Evolutionary conservation across 2,797 vertebrate species (phyloP).

Genomic region (Chaenodraco wilsoni): DNA sequence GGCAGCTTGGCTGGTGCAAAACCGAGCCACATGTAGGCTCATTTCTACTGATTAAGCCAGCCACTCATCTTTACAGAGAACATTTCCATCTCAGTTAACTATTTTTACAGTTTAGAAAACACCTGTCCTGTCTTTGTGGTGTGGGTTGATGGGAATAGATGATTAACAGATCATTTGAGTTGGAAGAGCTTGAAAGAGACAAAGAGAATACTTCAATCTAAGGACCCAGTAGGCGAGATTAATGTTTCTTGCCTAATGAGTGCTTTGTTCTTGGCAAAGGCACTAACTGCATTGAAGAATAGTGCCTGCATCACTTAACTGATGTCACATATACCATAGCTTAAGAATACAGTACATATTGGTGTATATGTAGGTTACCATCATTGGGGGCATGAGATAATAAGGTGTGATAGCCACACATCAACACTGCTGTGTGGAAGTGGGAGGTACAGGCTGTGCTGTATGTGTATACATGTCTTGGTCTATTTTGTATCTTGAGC

Average conservation of each 20-base stretch:
- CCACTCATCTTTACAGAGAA: constrained; percentile 61
- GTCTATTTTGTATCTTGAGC: constrained; percentile 55
- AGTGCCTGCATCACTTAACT: constrained; percentile 32
- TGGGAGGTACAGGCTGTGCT: constrained; percentile 42
- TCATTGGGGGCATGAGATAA: constrained; percentile 37
- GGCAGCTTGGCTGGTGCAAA: constrained; percentile 55
- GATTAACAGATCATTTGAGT: constrained; percentile 53
- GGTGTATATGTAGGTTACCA: constrained; percentile 42
- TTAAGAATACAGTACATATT: constrained; percentile 20
- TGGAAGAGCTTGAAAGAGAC: constrained; percentile 33
- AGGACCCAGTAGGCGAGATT: constrained; percentile 35
- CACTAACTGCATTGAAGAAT: constrained; percentile 39
- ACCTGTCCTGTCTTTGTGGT: constrained; percentile 55
- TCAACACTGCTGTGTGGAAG: constrained; percentile 48
- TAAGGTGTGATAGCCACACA: constrained; percentile 26
- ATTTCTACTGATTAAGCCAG: constrained; percentile 70
- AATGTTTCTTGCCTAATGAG: constrained; percentile 42
- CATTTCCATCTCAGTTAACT: constrained; percentile 65
- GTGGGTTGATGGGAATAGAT: constrained; percentile 39
- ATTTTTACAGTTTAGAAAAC: constrained; percentile 73
- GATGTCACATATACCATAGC: constrained; percentile 22
- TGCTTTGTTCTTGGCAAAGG: constrained; percentile 48
- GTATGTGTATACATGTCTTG: constrained; percentile 29
- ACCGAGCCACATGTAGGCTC: constrained; percentile 56
- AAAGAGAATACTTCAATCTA: constrained; percentile 38